phyloP scores from a whole-genome alignment of 1,140 invertebrate species.

The Solenopsis fugax region DNA sequence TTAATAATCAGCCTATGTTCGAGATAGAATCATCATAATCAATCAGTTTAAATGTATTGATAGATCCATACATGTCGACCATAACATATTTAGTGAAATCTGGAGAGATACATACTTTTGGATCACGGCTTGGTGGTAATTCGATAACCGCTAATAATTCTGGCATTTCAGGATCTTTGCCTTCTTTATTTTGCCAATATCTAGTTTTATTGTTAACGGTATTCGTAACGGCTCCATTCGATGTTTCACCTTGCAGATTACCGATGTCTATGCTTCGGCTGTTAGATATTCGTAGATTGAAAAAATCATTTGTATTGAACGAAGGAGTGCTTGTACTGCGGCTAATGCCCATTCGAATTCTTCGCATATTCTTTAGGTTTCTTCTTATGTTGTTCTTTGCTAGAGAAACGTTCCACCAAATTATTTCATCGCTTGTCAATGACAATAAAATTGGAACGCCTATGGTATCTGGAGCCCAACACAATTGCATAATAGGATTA shows the following conservation, averaged over 20 bases:
- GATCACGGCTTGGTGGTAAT: conserved; percentile 76
- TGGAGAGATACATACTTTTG: conserved; percentile 81
- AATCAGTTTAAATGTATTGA: conserved; percentile 81
- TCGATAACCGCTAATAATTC: conserved; percentile 79
- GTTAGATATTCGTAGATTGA: conserved; percentile 38
- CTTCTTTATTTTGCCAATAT: conserved; percentile 78
- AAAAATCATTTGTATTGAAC: neutral
- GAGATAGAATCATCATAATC: conserved; percentile 55
- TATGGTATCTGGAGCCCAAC: conserved; percentile 79
- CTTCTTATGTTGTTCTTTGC: conserved; percentile 68
- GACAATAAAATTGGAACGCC: conserved; percentile 80
- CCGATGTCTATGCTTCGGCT: conserved; percentile 50
- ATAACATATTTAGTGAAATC: conserved; percentile 84
- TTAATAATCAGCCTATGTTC: neutral
- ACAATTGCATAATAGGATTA: conserved; percentile 78
- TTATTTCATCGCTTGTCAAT: conserved; percentile 80
- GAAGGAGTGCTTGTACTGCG: conserved; percentile 77
- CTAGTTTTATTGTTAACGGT: neutral
- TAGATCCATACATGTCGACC: conserved; percentile 82
- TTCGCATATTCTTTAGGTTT: conserved; percentile 72
- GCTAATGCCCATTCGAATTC: conserved; percentile 77
- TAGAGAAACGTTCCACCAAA: conserved; percentile 82
- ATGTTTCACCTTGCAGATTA: conserved; percentile 39
- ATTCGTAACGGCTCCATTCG: neutral
- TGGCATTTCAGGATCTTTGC: conserved; percentile 73